phyloP scores from a whole-genome alignment of 2,888 invertebrate genomes.

The Aphodius sticticus region DNA sequence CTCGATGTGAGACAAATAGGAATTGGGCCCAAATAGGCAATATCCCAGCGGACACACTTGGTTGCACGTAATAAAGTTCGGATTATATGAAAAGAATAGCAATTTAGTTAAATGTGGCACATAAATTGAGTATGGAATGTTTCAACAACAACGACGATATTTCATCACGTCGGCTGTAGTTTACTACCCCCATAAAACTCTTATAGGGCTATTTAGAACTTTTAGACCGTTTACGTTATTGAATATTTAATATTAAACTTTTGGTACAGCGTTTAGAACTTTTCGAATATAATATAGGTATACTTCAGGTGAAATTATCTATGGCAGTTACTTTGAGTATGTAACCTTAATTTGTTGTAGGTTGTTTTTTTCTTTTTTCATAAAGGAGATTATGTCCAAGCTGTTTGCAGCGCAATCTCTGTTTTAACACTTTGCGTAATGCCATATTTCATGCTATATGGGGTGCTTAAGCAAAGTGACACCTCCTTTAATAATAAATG shows the following conservation, averaged over 20 bases:
- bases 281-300: not conserved
- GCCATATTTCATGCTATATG: too few relatives aligned
- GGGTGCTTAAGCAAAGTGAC: too few relatives aligned
- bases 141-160: not conserved
- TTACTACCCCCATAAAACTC: not conserved
- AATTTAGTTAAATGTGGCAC: not conserved
- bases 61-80: not conserved
- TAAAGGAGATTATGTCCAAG: too few relatives aligned
- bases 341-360: too few relatives aligned
- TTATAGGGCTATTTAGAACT: not conserved
- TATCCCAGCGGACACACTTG: not conserved
- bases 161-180: not conserved
- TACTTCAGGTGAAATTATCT: too few relatives aligned
- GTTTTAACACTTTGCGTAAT: too few relatives aligned
- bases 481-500: too few relatives aligned
- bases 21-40: not conserved
- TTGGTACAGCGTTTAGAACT: not conserved
- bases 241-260: not conserved
- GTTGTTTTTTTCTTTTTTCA: too few relatives aligned
- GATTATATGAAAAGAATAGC: not conserved
- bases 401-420: too few relatives aligned
- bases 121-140: not conserved
- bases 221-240: not conserved
- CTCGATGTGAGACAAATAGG: slow-evolving; percentile 4
- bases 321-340: too few relatives aligned